These are phyloP conservation scores for Xerus rutilus DNA, from an alignment of 2,797 vertebrate genomes.

Conservation along the genomic window DNA sequence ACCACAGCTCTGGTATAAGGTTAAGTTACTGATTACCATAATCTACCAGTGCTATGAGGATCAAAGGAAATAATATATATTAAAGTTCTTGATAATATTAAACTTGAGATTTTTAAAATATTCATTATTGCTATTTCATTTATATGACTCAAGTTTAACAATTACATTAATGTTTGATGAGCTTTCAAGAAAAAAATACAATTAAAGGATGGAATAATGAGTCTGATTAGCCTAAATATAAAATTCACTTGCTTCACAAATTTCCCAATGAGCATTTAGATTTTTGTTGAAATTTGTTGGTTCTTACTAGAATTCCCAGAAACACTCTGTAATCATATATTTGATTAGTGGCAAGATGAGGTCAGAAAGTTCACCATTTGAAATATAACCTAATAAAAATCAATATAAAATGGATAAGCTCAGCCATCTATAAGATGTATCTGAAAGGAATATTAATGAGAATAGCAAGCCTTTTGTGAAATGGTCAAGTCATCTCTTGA, in stretches of 20 bases:
- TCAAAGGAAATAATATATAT: not conserved
- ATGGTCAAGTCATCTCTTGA: constrained; percentile 44
- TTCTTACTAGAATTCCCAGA: constrained; percentile 49
- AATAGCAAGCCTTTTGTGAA: constrained; percentile 55
- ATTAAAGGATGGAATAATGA: not conserved
- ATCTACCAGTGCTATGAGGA: not conserved
- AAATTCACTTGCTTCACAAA: not conserved
- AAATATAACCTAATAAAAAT: constrained; percentile 68
- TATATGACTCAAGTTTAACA: not conserved
- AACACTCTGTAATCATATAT: not conserved
- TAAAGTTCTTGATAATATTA: not conserved
- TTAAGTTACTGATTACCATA: not conserved
- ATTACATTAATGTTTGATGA: not conserved
- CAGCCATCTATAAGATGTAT: not conserved
- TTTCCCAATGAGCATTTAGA: not conserved
- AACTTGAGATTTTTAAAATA: constrained; percentile 17
- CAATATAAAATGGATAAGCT: constrained; percentile 62
- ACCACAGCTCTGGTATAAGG: not conserved
- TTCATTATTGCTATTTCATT: constrained; percentile 5
- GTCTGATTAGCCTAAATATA: not conserved
- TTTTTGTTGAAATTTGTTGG: constrained; percentile 14
- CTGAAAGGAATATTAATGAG: constrained; percentile 60
- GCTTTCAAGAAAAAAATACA: constrained; percentile 1
- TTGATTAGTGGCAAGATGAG: constrained; percentile 38
- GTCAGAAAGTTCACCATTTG: constrained; percentile 48